A percentile compares a stretch with the other conserved stretches of the same genome.
phyloP scores from a whole-genome alignment of 2,888 invertebrate species.

The Steinernema scapterisci region DNA sequence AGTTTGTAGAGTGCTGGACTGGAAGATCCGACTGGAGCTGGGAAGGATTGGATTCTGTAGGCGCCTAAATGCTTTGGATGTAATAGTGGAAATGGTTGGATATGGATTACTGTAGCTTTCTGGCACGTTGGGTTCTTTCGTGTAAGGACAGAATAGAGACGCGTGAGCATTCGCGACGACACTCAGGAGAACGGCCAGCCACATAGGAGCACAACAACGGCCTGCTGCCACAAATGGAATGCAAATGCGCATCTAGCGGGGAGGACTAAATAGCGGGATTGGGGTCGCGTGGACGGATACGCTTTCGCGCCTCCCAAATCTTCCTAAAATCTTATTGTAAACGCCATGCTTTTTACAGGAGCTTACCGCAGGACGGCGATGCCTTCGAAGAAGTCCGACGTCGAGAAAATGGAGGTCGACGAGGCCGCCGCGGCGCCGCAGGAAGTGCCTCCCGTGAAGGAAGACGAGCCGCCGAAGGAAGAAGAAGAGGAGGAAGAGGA shows the following conservation, averaged over 20 bases:
- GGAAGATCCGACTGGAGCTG: neutral
- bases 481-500: neutral
- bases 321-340: neutral
- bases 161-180: neutral
- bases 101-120: slow-evolving; percentile 10
- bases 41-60: slow-evolving; percentile 5
- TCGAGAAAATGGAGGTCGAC: slow-evolving; percentile 26
- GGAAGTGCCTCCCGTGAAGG: neutral
- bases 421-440: neutral
- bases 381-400: neutral
- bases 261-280: slow-evolving; percentile 1
- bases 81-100: too few relatives aligned
- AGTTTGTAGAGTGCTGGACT: slow-evolving; percentile 16
- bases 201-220: neutral
- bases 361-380: too few relatives aligned
- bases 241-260: neutral
- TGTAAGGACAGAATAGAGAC: slow-evolving; percentile 13
- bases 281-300: slow-evolving; percentile 22
- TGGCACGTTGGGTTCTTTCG: neutral
- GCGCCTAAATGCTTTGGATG: too few relatives aligned
- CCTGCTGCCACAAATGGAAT: neutral
- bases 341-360: too few relatives aligned
- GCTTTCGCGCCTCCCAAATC: neutral
- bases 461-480: neutral
- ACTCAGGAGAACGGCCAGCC: neutral